Conservation (phyloP, 2,113 vertebrate species). For the Daubentonia madagascariensis region DNA sequence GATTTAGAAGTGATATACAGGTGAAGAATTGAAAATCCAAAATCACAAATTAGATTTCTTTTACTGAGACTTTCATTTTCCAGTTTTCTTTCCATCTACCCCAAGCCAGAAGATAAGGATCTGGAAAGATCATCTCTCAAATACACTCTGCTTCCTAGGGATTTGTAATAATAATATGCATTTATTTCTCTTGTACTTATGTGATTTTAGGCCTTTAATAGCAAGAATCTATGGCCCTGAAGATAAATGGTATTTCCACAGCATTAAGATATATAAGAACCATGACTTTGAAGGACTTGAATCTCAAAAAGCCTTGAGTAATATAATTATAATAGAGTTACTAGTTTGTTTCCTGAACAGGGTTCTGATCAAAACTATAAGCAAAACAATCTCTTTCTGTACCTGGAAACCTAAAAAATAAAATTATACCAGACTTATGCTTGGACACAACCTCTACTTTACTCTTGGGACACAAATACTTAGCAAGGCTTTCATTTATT, state of each 20-base stretch:
- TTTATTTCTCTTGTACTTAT: neutral
- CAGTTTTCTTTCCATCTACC: neutral
- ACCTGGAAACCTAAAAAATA: neutral
- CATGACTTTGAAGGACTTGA: neutral
- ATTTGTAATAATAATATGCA: neutral
- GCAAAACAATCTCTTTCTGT: neutral
- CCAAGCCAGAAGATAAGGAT: neutral
- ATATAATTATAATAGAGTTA: neutral
- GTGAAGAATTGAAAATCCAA: neutral
- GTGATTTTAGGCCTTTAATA: neutral
- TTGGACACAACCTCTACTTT: neutral
- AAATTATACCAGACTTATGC: neutral
- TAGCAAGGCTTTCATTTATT: neutral
- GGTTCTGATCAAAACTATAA: neutral
- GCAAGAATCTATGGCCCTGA: neutral
- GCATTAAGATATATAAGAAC: neutral
- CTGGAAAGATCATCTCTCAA: neutral
- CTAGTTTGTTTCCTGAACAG: neutral
- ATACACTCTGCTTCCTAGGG: neutral
- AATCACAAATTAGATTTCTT: neutral
- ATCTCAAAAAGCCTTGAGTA: neutral
- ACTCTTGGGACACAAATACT: neutral
- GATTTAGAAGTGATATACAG: neutral
- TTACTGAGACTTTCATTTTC: neutral
- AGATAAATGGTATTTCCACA: neutral